Evolutionary conservation across 2,797 vertebrate species (phyloP), one percentile per base, ranked within the genome.

Genomic region (Fringilla coelebs): DNA sequence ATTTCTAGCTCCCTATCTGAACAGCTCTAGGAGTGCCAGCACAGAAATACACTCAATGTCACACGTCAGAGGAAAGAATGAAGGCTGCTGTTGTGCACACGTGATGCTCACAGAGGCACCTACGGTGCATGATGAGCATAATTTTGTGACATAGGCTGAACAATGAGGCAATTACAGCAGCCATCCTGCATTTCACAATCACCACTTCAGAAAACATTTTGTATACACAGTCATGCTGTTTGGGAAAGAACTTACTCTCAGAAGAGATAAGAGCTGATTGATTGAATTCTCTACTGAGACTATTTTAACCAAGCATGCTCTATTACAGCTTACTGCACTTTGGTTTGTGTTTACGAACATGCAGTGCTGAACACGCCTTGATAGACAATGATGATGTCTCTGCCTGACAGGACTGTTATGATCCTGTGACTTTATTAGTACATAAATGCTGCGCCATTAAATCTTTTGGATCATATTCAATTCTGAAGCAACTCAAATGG

Each of bases 111-210:
- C 18, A 81, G 75, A 83, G 61, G 51, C 55, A 45, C 21, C 40
- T n/a, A 10, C 1, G 10, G 68, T 43, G 51, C 36, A 34, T 21
- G 46, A 70, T 70, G 58, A 88, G 74, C 67, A 73, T 60, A 84
- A 79, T 88, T 94, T 88, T 70, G 70, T 91, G 83, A 41, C 70
- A 81, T 6, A 78, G 55, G 40, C 49, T 91, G 90, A 94, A 91
- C 85, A 95, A 87, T 21, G 67, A 87, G 63, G 34, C 48, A 76
- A 55, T 88, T 91, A 78, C n/a, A 77, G 48, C 51, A 94, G 79
- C 45, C 32, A 70, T 66, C 81, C 80, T 63, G 60, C 67, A 61
- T 71, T 90, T 90, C 83, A 90, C 55, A 82, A 63, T 76, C 80
- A 89, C 17, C 83, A 85, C 71, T 85, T 87, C 74, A 82, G 77